A percentile compares a stretch with the other conserved stretches of the same genome.
These are phyloP conservation scores for Thysanoteuthis rhombus DNA, from an alignment of 2,888 invertebrate species.

Conservation along the genomic window DNA sequence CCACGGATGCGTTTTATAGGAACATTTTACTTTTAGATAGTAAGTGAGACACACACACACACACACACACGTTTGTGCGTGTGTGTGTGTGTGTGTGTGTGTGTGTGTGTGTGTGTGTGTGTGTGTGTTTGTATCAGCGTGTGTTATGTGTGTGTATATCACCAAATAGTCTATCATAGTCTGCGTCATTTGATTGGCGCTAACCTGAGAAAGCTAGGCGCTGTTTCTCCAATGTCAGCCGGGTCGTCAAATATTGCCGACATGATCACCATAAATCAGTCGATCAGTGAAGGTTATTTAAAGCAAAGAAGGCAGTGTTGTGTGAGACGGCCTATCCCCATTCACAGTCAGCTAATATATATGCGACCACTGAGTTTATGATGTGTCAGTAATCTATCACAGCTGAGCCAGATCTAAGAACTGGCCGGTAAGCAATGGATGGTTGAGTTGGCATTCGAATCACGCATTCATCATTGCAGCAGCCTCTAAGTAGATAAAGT, in stretches of 20 bases:
- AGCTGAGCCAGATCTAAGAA: background rate
- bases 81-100: background rate
- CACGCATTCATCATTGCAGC: background rate
- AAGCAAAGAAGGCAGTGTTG: background rate
- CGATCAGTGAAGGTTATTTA: background rate
- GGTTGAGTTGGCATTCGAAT: background rate
- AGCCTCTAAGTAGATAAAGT: background rate
- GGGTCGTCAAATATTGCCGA: background rate
- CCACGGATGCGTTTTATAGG: too few relatives aligned
- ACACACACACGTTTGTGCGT: background rate
- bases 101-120: background rate
- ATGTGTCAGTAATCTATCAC: slow-evolving; percentile 12
- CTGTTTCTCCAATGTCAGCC: background rate
- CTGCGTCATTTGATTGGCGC: background rate
- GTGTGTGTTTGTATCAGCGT: too few relatives aligned
- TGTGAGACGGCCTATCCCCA: background rate
- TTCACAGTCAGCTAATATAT: background rate
- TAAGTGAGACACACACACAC: too few relatives aligned
- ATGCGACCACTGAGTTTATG: background rate
- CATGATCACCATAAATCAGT: background rate
- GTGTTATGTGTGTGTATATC: too few relatives aligned
- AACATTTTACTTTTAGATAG: too few relatives aligned
- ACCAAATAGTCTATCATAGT: background rate
- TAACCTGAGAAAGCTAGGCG: background rate
- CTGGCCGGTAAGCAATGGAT: background rate